Evolutionary conservation across 2,113 vertebrate species (phyloP).

Genomic region (Archocentrus centrarchus): DNA sequence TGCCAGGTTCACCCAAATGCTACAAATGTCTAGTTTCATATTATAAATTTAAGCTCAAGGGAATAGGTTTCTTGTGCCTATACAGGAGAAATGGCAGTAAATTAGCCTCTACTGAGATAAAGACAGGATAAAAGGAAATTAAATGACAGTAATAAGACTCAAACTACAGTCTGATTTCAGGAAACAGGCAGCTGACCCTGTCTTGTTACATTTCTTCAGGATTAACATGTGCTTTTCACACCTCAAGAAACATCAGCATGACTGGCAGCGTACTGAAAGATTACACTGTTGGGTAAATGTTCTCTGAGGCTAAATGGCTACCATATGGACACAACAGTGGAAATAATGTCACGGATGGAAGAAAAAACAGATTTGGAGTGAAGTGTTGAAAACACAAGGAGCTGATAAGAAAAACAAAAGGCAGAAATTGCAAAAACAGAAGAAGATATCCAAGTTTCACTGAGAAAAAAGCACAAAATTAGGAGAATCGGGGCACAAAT

Average conservation of each 20-base stretch:
- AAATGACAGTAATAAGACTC: conserved; percentile 1
- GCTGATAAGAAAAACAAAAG: conserved; percentile 43
- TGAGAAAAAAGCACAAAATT: background rate
- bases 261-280: conserved; percentile 10
- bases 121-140: background rate
- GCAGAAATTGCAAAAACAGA: background rate
- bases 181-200: conserved; percentile 3
- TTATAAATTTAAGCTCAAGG: background rate
- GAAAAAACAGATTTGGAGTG: conserved; percentile 19
- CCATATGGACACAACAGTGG: conserved; percentile 38
- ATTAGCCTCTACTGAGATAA: background rate
- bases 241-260: conserved; percentile 27
- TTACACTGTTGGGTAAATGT: background rate
- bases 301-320: background rate
- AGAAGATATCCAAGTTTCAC: conserved; percentile 1
- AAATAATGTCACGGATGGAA: conserved; percentile 28
- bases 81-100: background rate
- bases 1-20: background rate
- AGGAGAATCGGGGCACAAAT: background rate
- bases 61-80: background rate
- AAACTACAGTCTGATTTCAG: background rate
- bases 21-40: background rate
- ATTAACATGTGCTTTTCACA: conserved; percentile 47
- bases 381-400: conserved; percentile 14
- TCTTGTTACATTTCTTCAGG: conserved; percentile 38